Conservation (phyloP, 1,140 invertebrate genomes). For the Brachionus plicatilis region DNA sequence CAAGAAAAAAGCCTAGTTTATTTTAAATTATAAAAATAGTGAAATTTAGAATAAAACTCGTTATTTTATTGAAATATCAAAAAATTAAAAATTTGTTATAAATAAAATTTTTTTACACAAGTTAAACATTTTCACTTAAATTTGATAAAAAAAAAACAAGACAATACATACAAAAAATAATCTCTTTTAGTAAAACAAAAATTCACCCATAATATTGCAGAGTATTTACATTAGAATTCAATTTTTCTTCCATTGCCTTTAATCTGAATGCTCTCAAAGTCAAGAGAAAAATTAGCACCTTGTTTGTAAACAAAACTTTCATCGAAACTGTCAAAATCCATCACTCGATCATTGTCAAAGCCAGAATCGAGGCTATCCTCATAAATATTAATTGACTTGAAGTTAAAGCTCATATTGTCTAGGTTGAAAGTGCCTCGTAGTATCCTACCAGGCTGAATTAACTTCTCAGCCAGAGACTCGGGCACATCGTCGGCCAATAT, state of each 20-base stretch:
- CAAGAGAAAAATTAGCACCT: neutral
- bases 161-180: neutral
- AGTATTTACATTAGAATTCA: neutral
- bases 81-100: neutral
- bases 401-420: slow-evolving; percentile 28
- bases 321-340: slow-evolving; percentile 2
- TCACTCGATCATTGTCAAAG: neutral
- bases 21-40: neutral
- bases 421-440: neutral
- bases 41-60: neutral
- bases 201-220: neutral
- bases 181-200: neutral
- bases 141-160: neutral
- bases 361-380: slow-evolving; percentile 1
- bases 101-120: neutral
- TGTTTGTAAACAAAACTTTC: slow-evolving; percentile 4
- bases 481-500: slow-evolving; percentile 13
- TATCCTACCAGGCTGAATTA: neutral
- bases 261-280: neutral
- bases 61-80: too few species aligned
- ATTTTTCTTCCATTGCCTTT: neutral
- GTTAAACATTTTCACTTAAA: neutral
- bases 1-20: too few species aligned
- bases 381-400: slow-evolving; percentile 24
- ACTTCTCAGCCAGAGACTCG: neutral